Conservation (phyloP, 2,888 invertebrate species). For the Masnerella sp. region DNA sequence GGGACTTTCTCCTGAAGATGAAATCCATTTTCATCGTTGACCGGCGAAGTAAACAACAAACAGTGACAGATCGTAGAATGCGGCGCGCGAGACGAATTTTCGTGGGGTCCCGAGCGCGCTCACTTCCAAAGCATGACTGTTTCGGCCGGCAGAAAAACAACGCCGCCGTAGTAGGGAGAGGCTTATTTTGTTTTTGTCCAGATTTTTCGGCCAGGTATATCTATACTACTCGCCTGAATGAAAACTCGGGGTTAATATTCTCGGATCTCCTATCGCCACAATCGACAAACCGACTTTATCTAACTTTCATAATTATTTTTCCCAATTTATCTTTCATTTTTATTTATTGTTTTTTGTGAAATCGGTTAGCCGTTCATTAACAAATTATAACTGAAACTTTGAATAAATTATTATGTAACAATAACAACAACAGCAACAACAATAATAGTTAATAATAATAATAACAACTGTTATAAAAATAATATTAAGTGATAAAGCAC, state of each 20-base stretch:
- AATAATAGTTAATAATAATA: no score
- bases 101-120: constrained; percentile 4
- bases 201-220: constrained; percentile 7
- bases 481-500: no score
- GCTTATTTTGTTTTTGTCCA: constrained; percentile 21
- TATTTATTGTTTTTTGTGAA: no score
- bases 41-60: neutral
- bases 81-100: constrained; percentile 6
- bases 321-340: no score
- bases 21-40: constrained; percentile 13
- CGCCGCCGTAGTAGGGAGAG: constrained; percentile 9
- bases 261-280: neutral
- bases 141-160: constrained; percentile 17
- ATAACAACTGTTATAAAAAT: no score
- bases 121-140: constrained; percentile 21
- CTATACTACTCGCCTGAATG: neutral
- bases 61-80: neutral
- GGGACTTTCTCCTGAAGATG: constrained; percentile 15
- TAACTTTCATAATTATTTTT: no score
- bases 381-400: no score
- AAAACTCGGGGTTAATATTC: neutral
- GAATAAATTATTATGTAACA: no score
- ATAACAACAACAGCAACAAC: no score
- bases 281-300: neutral
- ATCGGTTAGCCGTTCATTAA: no score